Evolutionary conservation across 2,113 vertebrate genomes (phyloP).

Genomic region (Syngnathus scovelli): DNA sequence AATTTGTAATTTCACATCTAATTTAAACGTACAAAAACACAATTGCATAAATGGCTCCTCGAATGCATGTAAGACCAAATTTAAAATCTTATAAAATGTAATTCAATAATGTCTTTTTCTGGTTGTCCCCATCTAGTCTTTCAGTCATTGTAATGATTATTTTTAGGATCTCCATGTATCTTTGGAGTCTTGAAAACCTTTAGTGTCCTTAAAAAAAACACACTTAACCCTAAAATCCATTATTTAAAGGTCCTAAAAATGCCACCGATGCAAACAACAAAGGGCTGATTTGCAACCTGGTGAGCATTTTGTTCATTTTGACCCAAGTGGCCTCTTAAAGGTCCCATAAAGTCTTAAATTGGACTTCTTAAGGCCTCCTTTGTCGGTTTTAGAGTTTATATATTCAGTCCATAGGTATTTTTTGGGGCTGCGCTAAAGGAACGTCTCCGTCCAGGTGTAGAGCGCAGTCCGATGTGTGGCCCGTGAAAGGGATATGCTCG

Average conservation of each 20-base stretch:
- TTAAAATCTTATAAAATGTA: not conserved
- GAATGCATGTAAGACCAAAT: not conserved
- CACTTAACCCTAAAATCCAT: not conserved
- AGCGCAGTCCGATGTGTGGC: conserved; percentile 83
- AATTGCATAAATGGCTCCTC: not conserved
- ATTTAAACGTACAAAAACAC: not conserved
- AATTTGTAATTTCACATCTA: not conserved
- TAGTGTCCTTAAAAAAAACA: not conserved
- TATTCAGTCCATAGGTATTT: not conserved
- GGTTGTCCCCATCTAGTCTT: not conserved
- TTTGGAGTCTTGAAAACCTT: not conserved
- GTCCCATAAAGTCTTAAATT: not conserved
- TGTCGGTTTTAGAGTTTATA: not conserved
- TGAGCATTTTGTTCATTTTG: not conserved
- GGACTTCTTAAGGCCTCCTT: not conserved
- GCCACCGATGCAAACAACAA: not conserved
- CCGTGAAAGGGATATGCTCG: conserved; percentile 88
- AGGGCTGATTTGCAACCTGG: not conserved
- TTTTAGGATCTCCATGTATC: not conserved
- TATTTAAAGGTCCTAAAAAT: not conserved
- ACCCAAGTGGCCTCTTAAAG: not conserved
- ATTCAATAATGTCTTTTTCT: not conserved
- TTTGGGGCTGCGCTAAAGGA: conserved; percentile 4
- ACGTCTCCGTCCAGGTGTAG: conserved; percentile 43
- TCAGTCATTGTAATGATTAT: not conserved